A percentile compares a stretch with the other conserved stretches of the same genome.
Evolutionary conservation across 2,797 vertebrate genomes (phyloP).

Genomic region (Babyrousa celebensis): DNA sequence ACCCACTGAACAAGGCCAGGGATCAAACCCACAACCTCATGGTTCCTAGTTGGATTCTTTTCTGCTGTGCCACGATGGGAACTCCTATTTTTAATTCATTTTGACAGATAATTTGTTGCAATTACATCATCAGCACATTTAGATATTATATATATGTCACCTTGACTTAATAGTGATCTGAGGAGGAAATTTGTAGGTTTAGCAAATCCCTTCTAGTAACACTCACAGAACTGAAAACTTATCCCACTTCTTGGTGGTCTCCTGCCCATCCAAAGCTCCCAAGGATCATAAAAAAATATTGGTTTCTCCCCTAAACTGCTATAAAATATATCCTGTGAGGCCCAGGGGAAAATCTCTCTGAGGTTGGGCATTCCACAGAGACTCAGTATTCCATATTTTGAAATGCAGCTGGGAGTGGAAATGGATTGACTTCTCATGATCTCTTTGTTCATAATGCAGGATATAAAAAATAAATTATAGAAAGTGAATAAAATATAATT

Average conservation of each 20-base stretch:
- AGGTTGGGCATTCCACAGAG: slow-evolving; percentile 83
- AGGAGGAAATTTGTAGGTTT: slow-evolving; percentile 82
- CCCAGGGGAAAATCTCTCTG: slow-evolving; percentile 79
- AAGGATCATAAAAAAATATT: slow-evolving; percentile 78
- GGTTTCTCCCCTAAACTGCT: slow-evolving; percentile 70
- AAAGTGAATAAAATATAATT: slow-evolving; percentile 66
- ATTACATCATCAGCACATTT: slow-evolving; percentile 72
- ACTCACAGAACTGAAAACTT: slow-evolving; percentile 70
- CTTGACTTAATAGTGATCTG: slow-evolving; percentile 78
- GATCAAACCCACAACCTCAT: no score
- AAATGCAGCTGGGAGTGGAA: slow-evolving; percentile 76
- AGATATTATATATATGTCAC: slow-evolving; percentile 70
- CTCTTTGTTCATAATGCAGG: slow-evolving; percentile 87
- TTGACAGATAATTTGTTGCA: slow-evolving; percentile 74
- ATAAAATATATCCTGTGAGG: slow-evolving; percentile 81
- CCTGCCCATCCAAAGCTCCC: slow-evolving; percentile 74
- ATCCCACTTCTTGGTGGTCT: slow-evolving; percentile 87
- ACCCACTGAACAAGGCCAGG: no score
- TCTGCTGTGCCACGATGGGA: no score
- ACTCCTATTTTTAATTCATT: slow-evolving; percentile 71
- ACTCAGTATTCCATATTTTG: slow-evolving; percentile 83
- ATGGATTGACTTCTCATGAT: slow-evolving; percentile 84
- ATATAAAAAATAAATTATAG: slow-evolving; percentile 69
- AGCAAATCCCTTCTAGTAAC: slow-evolving; percentile 67
- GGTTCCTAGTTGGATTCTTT: no score